A percentile compares a stretch with the other conserved stretches of the same genome.
These are phyloP conservation scores for Oryzias javanicus DNA, from an alignment of 2,113 vertebrate species.

Conservation along the genomic window DNA sequence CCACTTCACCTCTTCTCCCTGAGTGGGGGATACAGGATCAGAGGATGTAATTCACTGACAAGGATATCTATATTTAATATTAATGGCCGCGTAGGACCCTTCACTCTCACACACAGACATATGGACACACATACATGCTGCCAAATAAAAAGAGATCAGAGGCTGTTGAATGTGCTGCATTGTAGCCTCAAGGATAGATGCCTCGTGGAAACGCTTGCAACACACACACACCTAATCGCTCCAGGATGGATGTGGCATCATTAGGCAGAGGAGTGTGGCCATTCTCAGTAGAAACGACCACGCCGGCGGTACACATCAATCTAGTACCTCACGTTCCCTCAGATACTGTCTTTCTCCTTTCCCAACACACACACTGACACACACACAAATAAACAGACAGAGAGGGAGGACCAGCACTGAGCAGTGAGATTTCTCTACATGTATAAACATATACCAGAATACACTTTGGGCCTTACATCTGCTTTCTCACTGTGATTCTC, in stretches of 20 bases:
- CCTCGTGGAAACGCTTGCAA: slow-evolving; percentile 75
- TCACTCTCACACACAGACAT: slow-evolving; percentile 63
- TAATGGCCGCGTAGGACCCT: slow-evolving; percentile 87
- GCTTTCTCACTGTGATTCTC: neutral
- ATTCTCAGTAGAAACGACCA: slow-evolving; percentile 87
- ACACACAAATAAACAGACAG: slow-evolving; percentile 29
- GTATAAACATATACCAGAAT: slow-evolving; percentile 32
- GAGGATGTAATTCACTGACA: slow-evolving; percentile 94
- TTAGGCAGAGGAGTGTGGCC: slow-evolving; percentile 86
- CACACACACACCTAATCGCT: slow-evolving; percentile 59
- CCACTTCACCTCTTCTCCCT: slow-evolving; percentile 68
- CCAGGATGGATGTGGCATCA: slow-evolving; percentile 95
- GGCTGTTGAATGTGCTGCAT: slow-evolving; percentile 71
- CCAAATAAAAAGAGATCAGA: slow-evolving; percentile 91
- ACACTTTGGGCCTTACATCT: slow-evolving; percentile 27
- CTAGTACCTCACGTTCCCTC: slow-evolving; percentile 76
- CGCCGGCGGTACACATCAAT: slow-evolving; percentile 89
- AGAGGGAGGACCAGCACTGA: slow-evolving; percentile 29
- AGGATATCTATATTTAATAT: slow-evolving; percentile 99
- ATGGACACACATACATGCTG: slow-evolving; percentile 73
- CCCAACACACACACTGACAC: slow-evolving; percentile 34
- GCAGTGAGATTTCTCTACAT: slow-evolving; percentile 22
- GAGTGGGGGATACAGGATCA: slow-evolving; percentile 84
- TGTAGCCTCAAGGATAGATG: slow-evolving; percentile 84
- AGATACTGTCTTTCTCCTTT: slow-evolving; percentile 81